Base-by-base conservation (phyloP, 2,797 vertebrate genomes). In the Rhynchotus rufescens region DNA sequence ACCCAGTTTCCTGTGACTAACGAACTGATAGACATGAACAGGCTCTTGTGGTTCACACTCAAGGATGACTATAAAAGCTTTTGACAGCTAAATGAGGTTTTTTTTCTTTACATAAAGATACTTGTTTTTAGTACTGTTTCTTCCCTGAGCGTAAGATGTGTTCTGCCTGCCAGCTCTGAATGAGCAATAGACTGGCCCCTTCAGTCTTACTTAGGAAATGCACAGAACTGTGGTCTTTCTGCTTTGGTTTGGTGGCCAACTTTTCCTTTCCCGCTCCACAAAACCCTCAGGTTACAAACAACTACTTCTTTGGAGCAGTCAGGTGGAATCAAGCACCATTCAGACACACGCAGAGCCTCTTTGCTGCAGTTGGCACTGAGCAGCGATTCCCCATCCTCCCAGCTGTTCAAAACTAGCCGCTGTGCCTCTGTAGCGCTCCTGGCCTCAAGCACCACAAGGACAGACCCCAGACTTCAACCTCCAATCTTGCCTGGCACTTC, bases 41-140 rank as follows among this genome's bases (percentile, higher is more conserved):
- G 0, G 22, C 78, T 92, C 59, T 75, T 49, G 67, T 0, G 1
- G 49, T 67, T 93, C 82, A 26, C 64, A 47, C 59, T 89, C 13
- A 19, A 66, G 78, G 38, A 84, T 57, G 66, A 92, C 20, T 83
- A 62, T 86, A 84, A 93, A 91, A 93, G 14, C 71, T 80, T 94
- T 40, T 72, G 88, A 66, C 74, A 86, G 66, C 26, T 68, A 68
- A 84, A 71, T 77, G 61, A 86, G 23, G 20, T 26, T 68, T 68
- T 68, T 25, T 38, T 9, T 49, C n/a, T 49, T 73, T 93, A 65
- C 32, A 9, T 8, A 42, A 84, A 87, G 57, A 65, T 49, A 81
- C 32, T 86, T 6, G 2, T 59, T 77, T 56, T 89, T 62, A 68
- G 44, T 34, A 73, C 52, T 67, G 36, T 71, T 87, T 83, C 79